phyloP scores from a whole-genome alignment of 2,888 invertebrate species.

The Antitype chi region DNA sequence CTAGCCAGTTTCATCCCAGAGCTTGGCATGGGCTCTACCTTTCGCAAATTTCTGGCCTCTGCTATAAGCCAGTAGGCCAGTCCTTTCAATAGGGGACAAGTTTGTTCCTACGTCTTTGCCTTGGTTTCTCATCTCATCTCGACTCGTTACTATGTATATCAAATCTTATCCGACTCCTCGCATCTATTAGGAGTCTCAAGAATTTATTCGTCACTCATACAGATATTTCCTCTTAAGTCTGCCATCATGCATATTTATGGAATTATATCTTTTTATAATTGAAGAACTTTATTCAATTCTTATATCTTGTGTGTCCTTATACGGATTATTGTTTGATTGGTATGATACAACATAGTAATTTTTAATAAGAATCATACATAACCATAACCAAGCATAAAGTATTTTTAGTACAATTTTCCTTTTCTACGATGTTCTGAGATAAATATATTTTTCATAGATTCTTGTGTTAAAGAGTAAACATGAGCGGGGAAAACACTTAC shows the following conservation, averaged over 20 bases:
- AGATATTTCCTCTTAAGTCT: slow-evolving; percentile 58
- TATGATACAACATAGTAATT: slow-evolving; percentile 36
- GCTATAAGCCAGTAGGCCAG: not conserved
- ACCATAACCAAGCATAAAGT: not conserved
- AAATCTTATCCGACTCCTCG: slow-evolving; percentile 28
- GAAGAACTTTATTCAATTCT: slow-evolving; percentile 58
- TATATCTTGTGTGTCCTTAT: slow-evolving; percentile 53
- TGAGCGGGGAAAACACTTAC: slow-evolving; percentile 63
- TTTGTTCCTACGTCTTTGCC: not conserved
- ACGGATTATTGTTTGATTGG: slow-evolving; percentile 62
- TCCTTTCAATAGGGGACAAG: not conserved
- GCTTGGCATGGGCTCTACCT: not conserved
- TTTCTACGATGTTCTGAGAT: not conserved
- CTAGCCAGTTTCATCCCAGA: not conserved
- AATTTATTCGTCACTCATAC: slow-evolving; percentile 53
- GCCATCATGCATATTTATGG: slow-evolving; percentile 63
- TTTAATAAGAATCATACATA: slow-evolving; percentile 5
- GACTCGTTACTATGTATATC: slow-evolving; percentile 10
- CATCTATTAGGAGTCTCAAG: slow-evolving; percentile 42
- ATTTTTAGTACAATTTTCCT: not conserved
- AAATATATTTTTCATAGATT: slow-evolving; percentile 43
- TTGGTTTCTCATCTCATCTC: not conserved
- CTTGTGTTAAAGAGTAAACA: slow-evolving; percentile 67
- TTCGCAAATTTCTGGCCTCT: not conserved
- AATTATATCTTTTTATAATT: slow-evolving; percentile 58